A percentile compares a stretch with the other conserved stretches of the same genome.
Conservation (phyloP, 2,797 vertebrate species). For the Echeneis naucrates region DNA sequence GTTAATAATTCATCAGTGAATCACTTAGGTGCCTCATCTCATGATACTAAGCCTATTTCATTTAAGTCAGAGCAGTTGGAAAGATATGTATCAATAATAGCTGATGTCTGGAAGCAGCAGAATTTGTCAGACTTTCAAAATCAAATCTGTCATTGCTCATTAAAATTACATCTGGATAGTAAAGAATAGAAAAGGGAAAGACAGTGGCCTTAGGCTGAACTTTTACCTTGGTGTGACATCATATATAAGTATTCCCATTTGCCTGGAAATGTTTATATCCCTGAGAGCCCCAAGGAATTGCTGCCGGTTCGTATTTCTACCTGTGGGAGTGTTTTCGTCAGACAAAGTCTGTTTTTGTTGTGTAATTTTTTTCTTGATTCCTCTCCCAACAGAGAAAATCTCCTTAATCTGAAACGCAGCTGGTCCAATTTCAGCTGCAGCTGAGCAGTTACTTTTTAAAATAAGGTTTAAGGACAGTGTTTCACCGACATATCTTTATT, state of each 20-base stretch:
- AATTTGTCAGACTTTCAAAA: conserved; percentile 32
- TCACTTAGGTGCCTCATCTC: conserved; percentile 1
- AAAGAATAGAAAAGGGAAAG: conserved; percentile 23
- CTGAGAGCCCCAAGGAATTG: conserved; percentile 19
- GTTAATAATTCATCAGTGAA: conserved; percentile 39
- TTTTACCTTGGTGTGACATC: conserved; percentile 60
- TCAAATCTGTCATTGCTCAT: conserved; percentile 36
- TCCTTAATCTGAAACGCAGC: not conserved
- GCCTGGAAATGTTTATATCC: conserved; percentile 52
- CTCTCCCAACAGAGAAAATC: conserved; percentile 1
- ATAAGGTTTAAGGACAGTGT: not conserved
- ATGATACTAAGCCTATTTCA: conserved; percentile 23
- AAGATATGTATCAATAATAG: conserved; percentile 28
- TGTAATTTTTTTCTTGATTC: conserved; percentile 21
- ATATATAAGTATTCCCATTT: not conserved
- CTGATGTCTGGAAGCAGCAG: conserved; percentile 23
- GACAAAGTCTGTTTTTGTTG: conserved; percentile 21
- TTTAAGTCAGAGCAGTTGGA: conserved; percentile 34
- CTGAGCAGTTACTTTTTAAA: not conserved
- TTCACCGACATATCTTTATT: conserved; percentile 5
- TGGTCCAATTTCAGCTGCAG: not conserved
- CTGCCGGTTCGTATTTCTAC: conserved; percentile 39
- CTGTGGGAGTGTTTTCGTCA: conserved; percentile 34
- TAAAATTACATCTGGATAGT: conserved; percentile 42
- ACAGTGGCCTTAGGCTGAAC: conserved; percentile 55